Conservation (phyloP, 2,888 invertebrate species). For the Kuschelorhynchus macadamiae region DNA sequence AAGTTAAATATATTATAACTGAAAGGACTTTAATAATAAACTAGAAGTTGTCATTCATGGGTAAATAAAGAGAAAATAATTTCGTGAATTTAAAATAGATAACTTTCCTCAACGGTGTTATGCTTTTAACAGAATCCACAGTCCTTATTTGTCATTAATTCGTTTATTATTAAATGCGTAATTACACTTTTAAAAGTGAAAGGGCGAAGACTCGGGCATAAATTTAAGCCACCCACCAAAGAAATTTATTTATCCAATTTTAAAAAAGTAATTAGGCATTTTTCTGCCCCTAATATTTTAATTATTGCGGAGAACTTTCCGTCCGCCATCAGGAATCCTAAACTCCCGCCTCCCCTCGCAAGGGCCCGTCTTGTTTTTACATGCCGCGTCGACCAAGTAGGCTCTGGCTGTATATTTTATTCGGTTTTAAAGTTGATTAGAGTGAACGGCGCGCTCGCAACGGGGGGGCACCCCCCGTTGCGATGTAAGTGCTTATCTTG, state of each 20-base stretch:
- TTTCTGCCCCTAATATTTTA: conserved; percentile 47
- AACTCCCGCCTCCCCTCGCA: conserved; percentile 32
- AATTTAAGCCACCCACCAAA: conserved; percentile 25
- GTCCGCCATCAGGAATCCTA: conserved; percentile 39
- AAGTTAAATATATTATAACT: too few species aligned
- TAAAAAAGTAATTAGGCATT: conserved; percentile 39
- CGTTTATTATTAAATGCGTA: too few species aligned
- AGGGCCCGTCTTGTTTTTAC: conserved; percentile 42
- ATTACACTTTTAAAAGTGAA: conserved; percentile 14
- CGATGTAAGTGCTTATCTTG: conserved; percentile 69
- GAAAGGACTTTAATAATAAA: too few species aligned
- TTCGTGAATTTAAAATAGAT: too few species aligned
- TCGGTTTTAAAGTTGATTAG: conserved; percentile 70
- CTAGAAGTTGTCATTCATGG: too few species aligned
- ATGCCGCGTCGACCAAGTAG: conserved; percentile 45
- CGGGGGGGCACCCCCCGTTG: conserved; percentile 68
- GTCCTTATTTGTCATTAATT: too few species aligned
- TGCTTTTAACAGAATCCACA: too few species aligned
- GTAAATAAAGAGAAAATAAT: too few species aligned
- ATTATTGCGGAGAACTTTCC: conserved; percentile 44
- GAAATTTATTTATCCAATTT: conserved; percentile 34
- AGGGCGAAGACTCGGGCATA: conserved; percentile 18
- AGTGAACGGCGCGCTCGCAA: conserved; percentile 66
- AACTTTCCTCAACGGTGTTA: too few species aligned
- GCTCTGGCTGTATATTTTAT: conserved; percentile 63